Evolutionary conservation across 2,797 vertebrate genomes (phyloP).

Genomic region (Choloepus didactylus): DNA sequence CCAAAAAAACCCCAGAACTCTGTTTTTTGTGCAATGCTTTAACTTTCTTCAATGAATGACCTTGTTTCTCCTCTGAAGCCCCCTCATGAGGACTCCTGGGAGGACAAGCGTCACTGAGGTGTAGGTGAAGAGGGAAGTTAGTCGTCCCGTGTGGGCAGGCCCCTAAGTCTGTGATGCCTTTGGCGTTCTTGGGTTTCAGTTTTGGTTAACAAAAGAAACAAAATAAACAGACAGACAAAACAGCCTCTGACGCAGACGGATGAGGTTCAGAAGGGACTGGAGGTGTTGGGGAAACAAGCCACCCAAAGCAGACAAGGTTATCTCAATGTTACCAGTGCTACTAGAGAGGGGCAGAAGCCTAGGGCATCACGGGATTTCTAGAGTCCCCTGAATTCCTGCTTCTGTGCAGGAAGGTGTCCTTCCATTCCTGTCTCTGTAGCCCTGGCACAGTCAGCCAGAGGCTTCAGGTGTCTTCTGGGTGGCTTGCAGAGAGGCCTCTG

Average conservation of each 20-base stretch:
- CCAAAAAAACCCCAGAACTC: background rate
- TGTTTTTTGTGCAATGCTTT: constrained; percentile 1
- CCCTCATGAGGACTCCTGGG: background rate
- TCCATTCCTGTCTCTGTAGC: background rate
- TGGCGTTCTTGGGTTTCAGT: background rate
- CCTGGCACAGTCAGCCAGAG: background rate
- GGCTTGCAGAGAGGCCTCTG: background rate
- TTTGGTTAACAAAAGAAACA: constrained; percentile 48
- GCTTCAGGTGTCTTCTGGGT: background rate
- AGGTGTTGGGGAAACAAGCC: background rate
- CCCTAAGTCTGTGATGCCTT: background rate
- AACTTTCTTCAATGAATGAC: background rate
- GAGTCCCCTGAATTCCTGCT: background rate
- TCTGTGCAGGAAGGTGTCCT: background rate
- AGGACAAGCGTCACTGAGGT: background rate
- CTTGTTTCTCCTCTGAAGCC: constrained; percentile 62
- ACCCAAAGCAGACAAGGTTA: background rate
- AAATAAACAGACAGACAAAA: background rate
- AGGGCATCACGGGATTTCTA: background rate
- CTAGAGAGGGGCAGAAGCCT: background rate
- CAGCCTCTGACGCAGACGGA: background rate
- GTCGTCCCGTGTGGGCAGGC: background rate
- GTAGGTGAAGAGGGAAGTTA: background rate
- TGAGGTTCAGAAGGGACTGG: background rate
- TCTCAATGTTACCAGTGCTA: background rate